phyloP scores from a whole-genome alignment of 2,888 invertebrate species.

The Drosophila engyochracea region DNA sequence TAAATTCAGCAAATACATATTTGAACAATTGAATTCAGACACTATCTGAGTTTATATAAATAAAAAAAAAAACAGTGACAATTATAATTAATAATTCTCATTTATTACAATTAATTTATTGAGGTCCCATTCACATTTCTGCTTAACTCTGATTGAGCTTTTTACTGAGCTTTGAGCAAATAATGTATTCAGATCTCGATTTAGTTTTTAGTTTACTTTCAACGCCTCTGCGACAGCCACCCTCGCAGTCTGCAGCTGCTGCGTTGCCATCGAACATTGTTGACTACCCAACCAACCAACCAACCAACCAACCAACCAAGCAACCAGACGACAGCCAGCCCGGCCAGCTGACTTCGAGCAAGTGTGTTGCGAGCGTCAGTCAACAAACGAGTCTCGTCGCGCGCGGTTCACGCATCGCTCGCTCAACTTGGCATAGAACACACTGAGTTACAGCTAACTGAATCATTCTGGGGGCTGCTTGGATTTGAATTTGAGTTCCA shows the following conservation, averaged over 20 bases:
- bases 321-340: conserved; percentile 1
- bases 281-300: not conserved
- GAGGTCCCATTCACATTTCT: not conserved
- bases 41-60: not conserved
- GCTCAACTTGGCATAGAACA: conserved; percentile 23
- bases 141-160: not conserved
- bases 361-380: conserved; percentile 46
- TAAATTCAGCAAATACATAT: not conserved
- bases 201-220: conserved; percentile 37
- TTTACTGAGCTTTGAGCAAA: not conserved
- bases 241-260: conserved; percentile 16
- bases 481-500: conserved; percentile 13
- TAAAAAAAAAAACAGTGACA: too few species aligned
- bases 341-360: conserved; percentile 49
- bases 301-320: not conserved
- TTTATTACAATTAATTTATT: not conserved
- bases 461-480: conserved; percentile 16
- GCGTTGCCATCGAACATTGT: conserved; percentile 33
- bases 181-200: conserved; percentile 30
- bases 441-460: conserved; percentile 24
- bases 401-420: conserved; percentile 54
- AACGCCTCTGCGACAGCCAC: conserved; percentile 23
- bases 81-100: not conserved
- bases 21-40: not conserved
- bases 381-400: conserved; percentile 67